Conservation (phyloP, 1,140 invertebrate species). For the Drosophila aff. region DNA sequence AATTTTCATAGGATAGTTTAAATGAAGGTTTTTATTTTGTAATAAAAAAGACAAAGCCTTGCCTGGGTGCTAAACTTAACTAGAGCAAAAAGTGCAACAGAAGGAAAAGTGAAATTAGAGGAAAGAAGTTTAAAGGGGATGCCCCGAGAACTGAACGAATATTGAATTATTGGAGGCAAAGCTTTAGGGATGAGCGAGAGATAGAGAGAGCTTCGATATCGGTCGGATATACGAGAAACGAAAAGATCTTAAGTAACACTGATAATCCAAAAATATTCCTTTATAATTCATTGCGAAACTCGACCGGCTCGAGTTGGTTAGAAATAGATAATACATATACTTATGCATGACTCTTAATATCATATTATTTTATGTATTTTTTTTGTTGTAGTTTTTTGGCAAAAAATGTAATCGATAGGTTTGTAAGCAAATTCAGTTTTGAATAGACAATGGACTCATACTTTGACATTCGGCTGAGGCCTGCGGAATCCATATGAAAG, state of each 20-base stretch:
- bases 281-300: slow-evolving; percentile 35
- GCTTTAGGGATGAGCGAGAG: slow-evolving; percentile 26
- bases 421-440: slow-evolving; percentile 62
- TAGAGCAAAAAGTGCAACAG: slow-evolving; percentile 29
- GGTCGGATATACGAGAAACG: slow-evolving; percentile 44
- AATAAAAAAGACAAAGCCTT: slow-evolving; percentile 16
- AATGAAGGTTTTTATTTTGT: slow-evolving; percentile 4
- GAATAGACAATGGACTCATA: slow-evolving; percentile 77
- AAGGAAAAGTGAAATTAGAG: slow-evolving; percentile 36
- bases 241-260: slow-evolving; percentile 61
- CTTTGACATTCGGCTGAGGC: slow-evolving; percentile 85
- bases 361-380: slow-evolving; percentile 22
- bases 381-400: slow-evolving; percentile 46
- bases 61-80: slow-evolving; percentile 19
- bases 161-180: slow-evolving; percentile 31
- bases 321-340: slow-evolving; percentile 74
- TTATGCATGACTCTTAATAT: slow-evolving; percentile 69
- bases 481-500: slow-evolving; percentile 84
- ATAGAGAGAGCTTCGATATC: slow-evolving; percentile 15
- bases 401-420: slow-evolving; percentile 62
- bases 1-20: slow-evolving; percentile 8
- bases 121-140: slow-evolving; percentile 23
- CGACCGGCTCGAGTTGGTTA: slow-evolving; percentile 53
- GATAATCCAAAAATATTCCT: slow-evolving; percentile 54
- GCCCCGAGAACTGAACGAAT: slow-evolving; percentile 23